Conservation (phyloP, 2,888 invertebrate species). For the Urechis unicinctus region DNA sequence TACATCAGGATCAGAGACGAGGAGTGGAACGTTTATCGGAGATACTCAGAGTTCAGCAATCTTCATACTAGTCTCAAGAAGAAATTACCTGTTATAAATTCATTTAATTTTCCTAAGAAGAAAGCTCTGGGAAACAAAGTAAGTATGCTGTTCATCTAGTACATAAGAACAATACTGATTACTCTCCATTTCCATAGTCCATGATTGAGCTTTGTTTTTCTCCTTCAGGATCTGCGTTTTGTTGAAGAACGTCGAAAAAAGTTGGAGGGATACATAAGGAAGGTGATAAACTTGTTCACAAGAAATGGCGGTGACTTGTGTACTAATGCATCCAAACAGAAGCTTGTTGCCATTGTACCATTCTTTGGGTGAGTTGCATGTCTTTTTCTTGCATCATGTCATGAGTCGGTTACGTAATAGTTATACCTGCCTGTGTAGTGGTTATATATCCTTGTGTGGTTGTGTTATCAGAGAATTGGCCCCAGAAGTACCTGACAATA, state of each 20-base stretch:
- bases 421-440: too few relatives aligned
- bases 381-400: too few relatives aligned
- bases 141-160: too few relatives aligned
- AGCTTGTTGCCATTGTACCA: constrained; percentile 72
- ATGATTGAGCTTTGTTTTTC: background rate
- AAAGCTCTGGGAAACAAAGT: constrained; percentile 89
- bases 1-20: constrained; percentile 76
- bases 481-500: too few relatives aligned
- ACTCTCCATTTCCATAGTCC: background rate
- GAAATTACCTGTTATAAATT: constrained; percentile 69
- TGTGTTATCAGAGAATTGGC: too few relatives aligned
- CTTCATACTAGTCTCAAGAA: constrained; percentile 79
- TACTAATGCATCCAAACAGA: constrained; percentile 66
- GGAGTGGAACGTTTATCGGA: constrained; percentile 92
- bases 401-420: too few relatives aligned
- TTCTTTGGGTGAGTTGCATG: constrained; percentile 77
- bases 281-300: constrained; percentile 65
- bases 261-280: constrained; percentile 78
- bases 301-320: constrained; percentile 63
- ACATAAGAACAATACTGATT: too few relatives aligned
- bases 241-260: constrained; percentile 81
- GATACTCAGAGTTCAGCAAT: constrained; percentile 87
- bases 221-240: constrained; percentile 53
- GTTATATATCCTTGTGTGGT: too few relatives aligned
- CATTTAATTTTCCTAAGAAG: constrained; percentile 76